Base-by-base conservation (phyloP, 2,113 vertebrate genomes). In the Equus quagga region DNA sequence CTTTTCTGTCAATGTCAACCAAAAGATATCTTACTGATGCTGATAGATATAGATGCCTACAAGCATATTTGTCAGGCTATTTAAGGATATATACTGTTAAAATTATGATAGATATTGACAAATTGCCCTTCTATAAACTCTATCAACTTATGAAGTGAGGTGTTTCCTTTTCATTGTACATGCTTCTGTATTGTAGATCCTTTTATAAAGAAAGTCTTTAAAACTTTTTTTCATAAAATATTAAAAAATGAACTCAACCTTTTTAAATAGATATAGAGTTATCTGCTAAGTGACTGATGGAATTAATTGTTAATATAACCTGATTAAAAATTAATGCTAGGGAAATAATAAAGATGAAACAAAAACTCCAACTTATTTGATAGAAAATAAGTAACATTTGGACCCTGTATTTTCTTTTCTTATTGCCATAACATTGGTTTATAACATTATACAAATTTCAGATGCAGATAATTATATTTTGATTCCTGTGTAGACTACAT, bases 41-140 rank as follows among this genome's bases (percentile, higher is more conserved):
- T 80, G 23, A 56, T 49, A 73, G 12, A 81, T 7, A 44, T 49
- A 73, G 12, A 81, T 7, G 36, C 3, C 14, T 69, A 17, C 1
- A 96, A 65, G 2, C 73, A 46, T 81, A 36, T 11, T 81, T 49
- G 2, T 72, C n/a, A 83, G 49, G 26, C 1, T 5, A 70, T 18
- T 73, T 89, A 58, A 94, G 6, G 11, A 17, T 23, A 85, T 51
- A 4, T 41, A 70, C 6, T n/a, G 6, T 89, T 67, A 85, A 97
- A 96, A 89, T 89, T 64, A 78, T 76, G 31, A 49, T n/a, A 89
- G 31, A 81, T 83, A 44, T 44, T 86, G 46, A 78, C 56, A 78
- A 72, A 65, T 72, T 92, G 23, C 5, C n/a, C 24, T 58, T 89
- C 33, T 18, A 41, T 54, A n/a, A 19, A 73, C 13, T 62, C 26